Conservation (phyloP, 2,888 invertebrate genomes). For the Aromia moschata region DNA sequence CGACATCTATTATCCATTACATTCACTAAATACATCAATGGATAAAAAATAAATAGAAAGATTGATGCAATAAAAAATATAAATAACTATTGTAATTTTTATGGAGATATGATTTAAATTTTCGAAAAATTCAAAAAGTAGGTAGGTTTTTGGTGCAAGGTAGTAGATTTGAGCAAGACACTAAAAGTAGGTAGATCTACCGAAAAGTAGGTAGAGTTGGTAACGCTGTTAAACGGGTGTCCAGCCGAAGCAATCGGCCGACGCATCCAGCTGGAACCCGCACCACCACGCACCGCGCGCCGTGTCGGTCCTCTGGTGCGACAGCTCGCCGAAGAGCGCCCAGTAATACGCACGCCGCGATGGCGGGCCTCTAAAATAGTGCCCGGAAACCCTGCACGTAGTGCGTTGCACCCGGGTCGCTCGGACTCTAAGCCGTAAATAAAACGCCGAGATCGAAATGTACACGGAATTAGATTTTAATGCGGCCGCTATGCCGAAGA, state of each 20-base stretch:
- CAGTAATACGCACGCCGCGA: background rate
- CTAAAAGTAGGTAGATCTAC: too few relatives aligned
- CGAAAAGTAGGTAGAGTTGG: too few relatives aligned
- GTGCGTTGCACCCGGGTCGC: constrained; percentile 24
- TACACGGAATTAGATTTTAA: constrained; percentile 16
- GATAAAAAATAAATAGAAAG: too few relatives aligned
- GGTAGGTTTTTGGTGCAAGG: too few relatives aligned
- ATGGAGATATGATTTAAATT: too few relatives aligned
- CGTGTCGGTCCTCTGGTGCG: background rate
- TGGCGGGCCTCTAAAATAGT: constrained; percentile 8
- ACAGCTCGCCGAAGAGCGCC: constrained; percentile 7
- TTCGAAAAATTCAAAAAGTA: too few relatives aligned
- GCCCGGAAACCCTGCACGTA: constrained; percentile 7
- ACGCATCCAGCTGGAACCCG: constrained; percentile 9
- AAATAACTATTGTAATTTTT: too few relatives aligned
- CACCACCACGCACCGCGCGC: background rate
- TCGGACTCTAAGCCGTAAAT: constrained; percentile 13
- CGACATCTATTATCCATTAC: too few relatives aligned
- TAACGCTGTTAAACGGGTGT: too few relatives aligned
- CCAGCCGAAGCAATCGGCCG: background rate
- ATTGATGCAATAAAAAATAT: too few relatives aligned
- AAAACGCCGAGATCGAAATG: constrained; percentile 4
- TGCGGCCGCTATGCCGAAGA: constrained; percentile 9
- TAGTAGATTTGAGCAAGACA: too few relatives aligned
- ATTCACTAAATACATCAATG: too few relatives aligned